Percentiles rank a stretch among this genome's conserved stretches.
phyloP scores from a whole-genome alignment of 2,797 vertebrate species.

The Staurois parvus region DNA sequence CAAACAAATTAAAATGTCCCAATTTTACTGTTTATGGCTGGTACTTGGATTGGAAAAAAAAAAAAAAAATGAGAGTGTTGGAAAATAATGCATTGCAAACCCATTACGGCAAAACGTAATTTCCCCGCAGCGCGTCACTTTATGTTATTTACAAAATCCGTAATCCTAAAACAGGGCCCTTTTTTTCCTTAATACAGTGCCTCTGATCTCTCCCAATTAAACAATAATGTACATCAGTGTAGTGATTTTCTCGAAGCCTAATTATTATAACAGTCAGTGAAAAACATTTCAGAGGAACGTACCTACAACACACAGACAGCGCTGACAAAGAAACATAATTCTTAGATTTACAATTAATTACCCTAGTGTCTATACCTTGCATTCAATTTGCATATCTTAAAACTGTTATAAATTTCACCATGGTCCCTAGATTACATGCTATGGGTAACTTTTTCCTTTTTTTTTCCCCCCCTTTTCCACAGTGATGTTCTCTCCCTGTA shows the following conservation, averaged over 20 bases:
- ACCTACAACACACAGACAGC: constrained; percentile 92
- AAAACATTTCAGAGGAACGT: constrained; percentile 90
- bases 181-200: constrained; percentile 56
- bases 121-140: too few relatives aligned
- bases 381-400: constrained; percentile 98
- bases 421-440: constrained; percentile 76
- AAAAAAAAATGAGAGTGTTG: too few relatives aligned
- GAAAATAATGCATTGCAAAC: too few relatives aligned
- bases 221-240: constrained; percentile 74
- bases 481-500: constrained; percentile 75
- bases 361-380: constrained; percentile 93
- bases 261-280: constrained; percentile 91
- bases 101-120: too few relatives aligned
- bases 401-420: constrained; percentile 88
- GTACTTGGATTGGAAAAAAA: neutral
- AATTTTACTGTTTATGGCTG: neutral
- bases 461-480: neutral
- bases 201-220: constrained; percentile 75
- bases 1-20: neutral
- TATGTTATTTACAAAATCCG: too few relatives aligned
- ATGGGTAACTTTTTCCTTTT: constrained; percentile 74
- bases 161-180: constrained; percentile 2
- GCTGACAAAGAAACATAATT: constrained; percentile 98
- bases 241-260: constrained; percentile 84
- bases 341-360: constrained; percentile 95